These are phyloP conservation scores for Lepilemur ruficaudatus DNA, from an alignment of 2,797 vertebrate genomes.

Conservation along the genomic window DNA sequence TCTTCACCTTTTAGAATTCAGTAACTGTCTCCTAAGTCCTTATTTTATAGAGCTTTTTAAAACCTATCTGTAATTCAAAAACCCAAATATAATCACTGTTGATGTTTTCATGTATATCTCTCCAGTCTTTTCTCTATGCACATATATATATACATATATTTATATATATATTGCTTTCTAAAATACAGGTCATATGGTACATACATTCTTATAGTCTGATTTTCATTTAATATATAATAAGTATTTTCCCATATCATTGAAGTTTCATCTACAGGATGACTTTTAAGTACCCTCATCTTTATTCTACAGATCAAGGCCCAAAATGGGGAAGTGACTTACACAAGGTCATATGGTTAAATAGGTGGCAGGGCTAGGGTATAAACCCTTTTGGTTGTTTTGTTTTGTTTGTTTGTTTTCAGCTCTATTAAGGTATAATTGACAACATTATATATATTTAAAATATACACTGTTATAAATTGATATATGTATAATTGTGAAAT, in stretches of 20 bases:
- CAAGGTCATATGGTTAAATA: background rate
- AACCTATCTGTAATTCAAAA: slow-evolving; percentile 23
- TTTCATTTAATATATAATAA: background rate
- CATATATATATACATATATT: background rate
- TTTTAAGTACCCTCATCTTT: background rate
- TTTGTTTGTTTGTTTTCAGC: background rate
- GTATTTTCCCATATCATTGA: background rate
- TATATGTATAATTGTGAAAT: background rate
- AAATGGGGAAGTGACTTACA: background rate
- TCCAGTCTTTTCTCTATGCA: background rate
- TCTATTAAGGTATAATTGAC: background rate
- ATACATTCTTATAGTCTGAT: background rate
- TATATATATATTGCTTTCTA: background rate
- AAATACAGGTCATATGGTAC: background rate
- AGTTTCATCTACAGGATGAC: background rate
- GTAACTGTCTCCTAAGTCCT: slow-evolving; percentile 4
- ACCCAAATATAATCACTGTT: background rate
- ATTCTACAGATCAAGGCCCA: background rate
- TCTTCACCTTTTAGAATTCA: slow-evolving; percentile 38
- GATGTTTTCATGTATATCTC: slow-evolving; percentile 24
- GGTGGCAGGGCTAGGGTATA: background rate
- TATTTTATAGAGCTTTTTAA: background rate
- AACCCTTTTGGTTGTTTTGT: background rate
- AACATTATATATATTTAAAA: background rate
- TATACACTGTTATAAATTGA: background rate